Base-by-base conservation (phyloP, 1,140 invertebrate genomes). In the Bombus pyrosoma region DNA sequence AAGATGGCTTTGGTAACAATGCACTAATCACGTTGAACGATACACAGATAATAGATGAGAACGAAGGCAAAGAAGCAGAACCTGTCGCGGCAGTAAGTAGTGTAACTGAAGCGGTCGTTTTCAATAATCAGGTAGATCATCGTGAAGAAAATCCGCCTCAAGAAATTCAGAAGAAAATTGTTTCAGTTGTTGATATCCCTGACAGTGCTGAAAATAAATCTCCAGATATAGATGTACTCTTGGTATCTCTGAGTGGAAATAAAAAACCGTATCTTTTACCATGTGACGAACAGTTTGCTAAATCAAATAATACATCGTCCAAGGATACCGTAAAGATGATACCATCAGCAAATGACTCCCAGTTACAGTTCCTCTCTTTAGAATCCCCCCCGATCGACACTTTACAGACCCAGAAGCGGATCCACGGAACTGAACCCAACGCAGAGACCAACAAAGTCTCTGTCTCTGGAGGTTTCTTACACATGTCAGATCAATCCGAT, bases 321-420 rank as follows among this genome's bases (percentile, higher is more conserved):
- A 59, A 62, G 9, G 12, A 13, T 13, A 57, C 53, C 10, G 69
- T 91, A 6, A 87, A 69, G 37, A 25, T 92, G 22, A 9, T 91
- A n/a, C 87, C 90, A 13, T 71, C 90, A 9, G 74, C 86, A 47
- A 74, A 91, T n/a, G 87, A 91, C 71, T 88, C 86, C 4, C 89
- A 88, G 57, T 66, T 89, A 25, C 88, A 86, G 53, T 89, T 75
- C 22, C 71, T 89, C 3, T 8, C 25, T 3, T 34, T 76, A 15
- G 78, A 84, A 13, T 82, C 81, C 0, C 87, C 87, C 1, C 32
- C 32, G 59, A 71, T 25, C n/a, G 18, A 74, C 12, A 32, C 0
- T 9, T 37, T 25, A 5, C 25, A 3, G n/a, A 32, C n/a, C 3
- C 41, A 37, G 25, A 62, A 10, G 1, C 10, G 39, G 28, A 41